Conservation (phyloP, 2,113 vertebrate species). For the Vanacampus margaritifer region DNA sequence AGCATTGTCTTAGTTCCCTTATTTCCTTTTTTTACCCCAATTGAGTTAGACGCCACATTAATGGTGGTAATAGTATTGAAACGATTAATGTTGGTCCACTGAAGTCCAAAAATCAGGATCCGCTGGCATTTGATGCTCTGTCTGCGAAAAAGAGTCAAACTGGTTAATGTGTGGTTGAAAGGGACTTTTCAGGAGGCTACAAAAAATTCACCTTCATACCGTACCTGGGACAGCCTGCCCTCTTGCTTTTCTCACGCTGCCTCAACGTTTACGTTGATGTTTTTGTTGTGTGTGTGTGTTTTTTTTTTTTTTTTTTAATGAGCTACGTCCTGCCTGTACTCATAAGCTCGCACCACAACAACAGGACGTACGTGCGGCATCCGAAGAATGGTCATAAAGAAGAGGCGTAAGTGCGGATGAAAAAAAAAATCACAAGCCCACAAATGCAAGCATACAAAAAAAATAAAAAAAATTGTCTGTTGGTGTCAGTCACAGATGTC, state of each 20-base stretch:
- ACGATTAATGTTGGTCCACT: no score
- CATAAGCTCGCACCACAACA: not conserved
- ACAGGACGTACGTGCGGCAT: not conserved
- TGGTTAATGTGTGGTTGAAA: no score
- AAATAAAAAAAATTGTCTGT: not conserved
- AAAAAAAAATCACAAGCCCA: not conserved
- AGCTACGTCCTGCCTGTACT: not conserved
- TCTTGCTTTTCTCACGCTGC: not conserved
- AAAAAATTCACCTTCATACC: not conserved
- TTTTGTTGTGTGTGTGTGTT: no score
- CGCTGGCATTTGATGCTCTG: no score
- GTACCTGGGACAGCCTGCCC: not conserved
- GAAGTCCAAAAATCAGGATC: no score
- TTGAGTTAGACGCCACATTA: no score
- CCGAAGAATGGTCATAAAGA: not conserved
- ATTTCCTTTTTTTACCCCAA: no score
- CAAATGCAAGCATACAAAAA: not conserved
- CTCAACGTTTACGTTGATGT: not conserved
- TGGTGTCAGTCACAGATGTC: not conserved
- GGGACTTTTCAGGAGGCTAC: no score
- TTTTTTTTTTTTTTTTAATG: no score
- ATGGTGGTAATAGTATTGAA: no score
- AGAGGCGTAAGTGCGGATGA: not conserved
- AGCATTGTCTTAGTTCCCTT: no score
- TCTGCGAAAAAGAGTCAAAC: no score